Evolutionary conservation across 2,888 invertebrate genomes (phyloP).

Genomic region (Hirtodrosophila duncani): DNA sequence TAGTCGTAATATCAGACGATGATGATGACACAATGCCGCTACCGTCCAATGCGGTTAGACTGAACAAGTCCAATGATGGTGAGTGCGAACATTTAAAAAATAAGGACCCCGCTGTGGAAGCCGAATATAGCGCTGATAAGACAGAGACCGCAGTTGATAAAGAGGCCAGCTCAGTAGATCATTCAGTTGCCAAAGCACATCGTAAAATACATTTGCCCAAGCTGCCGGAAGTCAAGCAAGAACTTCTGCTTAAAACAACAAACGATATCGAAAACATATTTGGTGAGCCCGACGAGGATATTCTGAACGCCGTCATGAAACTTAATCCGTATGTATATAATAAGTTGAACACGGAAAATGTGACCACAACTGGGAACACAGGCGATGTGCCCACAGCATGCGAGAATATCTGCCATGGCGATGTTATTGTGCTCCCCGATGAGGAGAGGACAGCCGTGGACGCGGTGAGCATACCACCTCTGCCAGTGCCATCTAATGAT

Average conservation of each 20-base stretch:
- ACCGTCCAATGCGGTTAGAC: background rate
- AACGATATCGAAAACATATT: conserved; percentile 68
- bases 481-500: background rate
- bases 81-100: no score
- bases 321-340: conserved; percentile 67
- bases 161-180: no score
- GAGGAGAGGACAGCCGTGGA: background rate
- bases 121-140: no score
- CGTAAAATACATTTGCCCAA: conserved; percentile 56
- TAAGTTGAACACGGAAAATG: conserved; percentile 29
- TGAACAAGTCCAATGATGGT: background rate
- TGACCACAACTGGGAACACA: conserved; percentile 1
- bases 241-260: conserved; percentile 42
- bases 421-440: conserved; percentile 33
- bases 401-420: conserved; percentile 42
- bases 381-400: background rate
- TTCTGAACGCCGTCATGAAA: conserved; percentile 49
- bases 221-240: conserved; percentile 52
- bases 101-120: no score
- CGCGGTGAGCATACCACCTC: conserved; percentile 1
- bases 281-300: conserved; percentile 55
- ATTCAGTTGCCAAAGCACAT: background rate
- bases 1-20: conserved; percentile 40
- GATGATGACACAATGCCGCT: conserved; percentile 18
- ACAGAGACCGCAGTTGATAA: background rate